Conservation (phyloP, 2,797 vertebrate genomes). For the Myotis findleyi region DNA sequence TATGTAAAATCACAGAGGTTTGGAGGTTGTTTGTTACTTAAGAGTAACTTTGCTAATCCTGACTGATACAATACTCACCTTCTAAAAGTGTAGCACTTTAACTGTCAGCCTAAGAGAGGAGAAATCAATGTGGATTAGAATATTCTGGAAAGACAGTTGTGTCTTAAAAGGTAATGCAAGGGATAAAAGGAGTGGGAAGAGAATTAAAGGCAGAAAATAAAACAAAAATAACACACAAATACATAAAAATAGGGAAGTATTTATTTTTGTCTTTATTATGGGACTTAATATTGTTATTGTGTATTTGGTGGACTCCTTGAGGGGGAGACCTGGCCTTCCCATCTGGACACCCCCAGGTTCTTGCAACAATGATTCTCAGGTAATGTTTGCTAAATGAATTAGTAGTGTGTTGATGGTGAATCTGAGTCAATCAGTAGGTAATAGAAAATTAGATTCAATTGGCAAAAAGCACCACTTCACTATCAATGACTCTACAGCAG, state of each 20-base stretch:
- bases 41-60: not conserved
- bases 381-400: not conserved
- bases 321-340: not conserved
- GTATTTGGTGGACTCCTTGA: not conserved
- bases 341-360: not conserved
- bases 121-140: not conserved
- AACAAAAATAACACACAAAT: not conserved
- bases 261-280: not conserved
- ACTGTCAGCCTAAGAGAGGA: not conserved
- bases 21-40: not conserved
- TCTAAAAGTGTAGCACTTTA: not conserved
- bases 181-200: not conserved
- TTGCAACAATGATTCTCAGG: not conserved
- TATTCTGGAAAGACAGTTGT: not conserved
- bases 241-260: not conserved
- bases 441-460: slow-evolving; percentile 2
- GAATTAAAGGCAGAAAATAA: not conserved
- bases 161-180: not conserved
- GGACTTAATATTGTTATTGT: not conserved
- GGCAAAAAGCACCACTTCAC: not conserved
- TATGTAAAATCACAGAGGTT: not conserved
- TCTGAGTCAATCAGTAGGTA: not conserved
- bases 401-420: not conserved
- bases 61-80: not conserved
- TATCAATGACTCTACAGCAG: not conserved